A percentile compares a stretch with the other conserved stretches of the same genome.
These are phyloP conservation scores for Mellivora capensis DNA, from an alignment of 2,113 vertebrate genomes.

Conservation along the genomic window DNA sequence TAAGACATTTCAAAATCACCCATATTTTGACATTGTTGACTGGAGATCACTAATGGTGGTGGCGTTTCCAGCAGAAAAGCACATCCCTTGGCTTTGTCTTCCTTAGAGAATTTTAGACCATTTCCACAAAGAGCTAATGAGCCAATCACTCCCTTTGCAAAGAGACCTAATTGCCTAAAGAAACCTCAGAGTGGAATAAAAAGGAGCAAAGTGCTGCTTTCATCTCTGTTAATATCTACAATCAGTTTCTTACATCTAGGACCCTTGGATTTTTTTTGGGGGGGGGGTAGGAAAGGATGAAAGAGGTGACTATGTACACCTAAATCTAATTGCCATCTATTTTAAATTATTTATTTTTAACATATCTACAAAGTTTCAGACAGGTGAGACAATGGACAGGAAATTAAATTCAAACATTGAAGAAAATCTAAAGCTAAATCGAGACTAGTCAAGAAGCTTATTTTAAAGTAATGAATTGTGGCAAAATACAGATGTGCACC, in stretches of 20 bases:
- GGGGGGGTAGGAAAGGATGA: not conserved
- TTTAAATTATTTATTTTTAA: not conserved
- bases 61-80: not conserved
- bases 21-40: not conserved
- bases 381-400: not conserved
- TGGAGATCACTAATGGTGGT: not conserved
- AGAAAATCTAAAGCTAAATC: not conserved
- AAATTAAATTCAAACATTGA: constrained; percentile 9
- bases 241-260: not conserved
- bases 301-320: not conserved
- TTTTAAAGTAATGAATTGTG: not conserved
- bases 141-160: not conserved
- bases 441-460: not conserved
- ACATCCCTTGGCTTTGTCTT: not conserved
- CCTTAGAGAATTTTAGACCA: not conserved
- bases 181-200: not conserved
- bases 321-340: not conserved
- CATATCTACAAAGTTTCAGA: not conserved
- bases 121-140: not conserved
- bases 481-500: not conserved
- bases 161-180: not conserved
- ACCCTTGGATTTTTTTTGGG: not conserved
- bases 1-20: not conserved
- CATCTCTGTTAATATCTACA: not conserved
- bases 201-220: not conserved